phyloP scores from a whole-genome alignment of 2,113 vertebrate species.

The Sorex fumeus region DNA sequence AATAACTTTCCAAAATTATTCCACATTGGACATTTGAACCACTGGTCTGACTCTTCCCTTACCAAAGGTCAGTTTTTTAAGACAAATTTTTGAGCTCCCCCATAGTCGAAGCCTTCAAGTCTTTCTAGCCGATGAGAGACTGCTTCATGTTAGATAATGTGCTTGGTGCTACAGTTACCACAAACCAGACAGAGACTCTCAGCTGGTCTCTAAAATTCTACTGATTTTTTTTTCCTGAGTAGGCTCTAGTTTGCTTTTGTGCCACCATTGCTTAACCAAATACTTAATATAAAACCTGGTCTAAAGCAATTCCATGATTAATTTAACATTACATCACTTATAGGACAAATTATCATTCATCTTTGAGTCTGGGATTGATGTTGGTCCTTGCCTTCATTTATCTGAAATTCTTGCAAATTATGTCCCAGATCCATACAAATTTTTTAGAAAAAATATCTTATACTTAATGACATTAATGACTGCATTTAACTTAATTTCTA shows the following conservation, averaged over 20 bases:
- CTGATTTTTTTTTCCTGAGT: neutral
- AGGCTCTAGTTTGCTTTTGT: neutral
- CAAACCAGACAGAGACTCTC: neutral
- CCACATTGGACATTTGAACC: neutral
- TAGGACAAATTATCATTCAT: neutral
- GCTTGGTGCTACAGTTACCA: neutral
- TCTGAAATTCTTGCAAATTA: neutral
- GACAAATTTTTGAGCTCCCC: neutral
- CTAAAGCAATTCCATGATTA: neutral
- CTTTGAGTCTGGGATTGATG: neutral
- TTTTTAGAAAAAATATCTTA: slow-evolving; percentile 23
- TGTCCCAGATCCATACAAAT: neutral
- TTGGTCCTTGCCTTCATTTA: neutral
- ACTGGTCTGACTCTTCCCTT: neutral
- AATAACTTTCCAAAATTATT: neutral
- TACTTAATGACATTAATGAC: slow-evolving; percentile 49
- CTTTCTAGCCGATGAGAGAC: neutral
- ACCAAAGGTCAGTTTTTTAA: neutral
- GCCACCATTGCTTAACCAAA: neutral
- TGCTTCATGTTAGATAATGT: neutral
- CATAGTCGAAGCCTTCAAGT: neutral
- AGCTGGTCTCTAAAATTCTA: neutral
- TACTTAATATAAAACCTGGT: neutral
- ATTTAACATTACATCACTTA: neutral
- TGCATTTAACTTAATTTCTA: slow-evolving; percentile 82